These are phyloP conservation scores for Scyliorhinus canicula DNA, from an alignment of 2,797 vertebrate genomes.

Conservation along the genomic window DNA sequence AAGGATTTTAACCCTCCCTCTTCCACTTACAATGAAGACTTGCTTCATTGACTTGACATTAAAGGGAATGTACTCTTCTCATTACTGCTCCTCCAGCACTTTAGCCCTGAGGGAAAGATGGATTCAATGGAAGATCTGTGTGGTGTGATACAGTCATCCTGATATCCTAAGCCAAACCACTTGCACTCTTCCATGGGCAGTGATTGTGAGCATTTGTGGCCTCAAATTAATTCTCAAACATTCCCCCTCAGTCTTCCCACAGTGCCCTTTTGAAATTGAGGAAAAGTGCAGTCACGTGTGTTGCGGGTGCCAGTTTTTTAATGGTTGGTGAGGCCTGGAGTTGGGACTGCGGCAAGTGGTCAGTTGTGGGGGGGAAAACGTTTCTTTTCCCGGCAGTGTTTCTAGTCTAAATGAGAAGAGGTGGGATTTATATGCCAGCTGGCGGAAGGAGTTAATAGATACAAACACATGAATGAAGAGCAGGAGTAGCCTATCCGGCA, in stretches of 20 bases:
- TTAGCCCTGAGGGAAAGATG: too few relatives aligned
- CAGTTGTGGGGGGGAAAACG: not conserved
- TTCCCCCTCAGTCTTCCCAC: not conserved
- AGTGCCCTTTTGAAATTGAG: not conserved
- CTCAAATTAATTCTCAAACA: not conserved
- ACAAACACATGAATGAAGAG: not conserved
- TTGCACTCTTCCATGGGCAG: not conserved
- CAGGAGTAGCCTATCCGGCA: too few relatives aligned
- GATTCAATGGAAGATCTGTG: not conserved
- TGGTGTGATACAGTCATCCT: not conserved
- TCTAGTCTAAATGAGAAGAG: not conserved
- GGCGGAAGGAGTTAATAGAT: not conserved
- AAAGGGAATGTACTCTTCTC: not conserved
- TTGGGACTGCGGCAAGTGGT: not conserved
- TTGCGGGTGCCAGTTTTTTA: not conserved
- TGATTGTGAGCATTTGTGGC: not conserved
- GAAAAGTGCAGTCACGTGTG: not conserved
- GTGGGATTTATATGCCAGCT: not conserved
- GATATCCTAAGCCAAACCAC: not conserved
- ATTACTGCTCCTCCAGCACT: not conserved
- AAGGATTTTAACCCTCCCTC: not conserved
- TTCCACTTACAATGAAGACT: not conserved
- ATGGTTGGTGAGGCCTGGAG: not conserved
- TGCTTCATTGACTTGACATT: not conserved
- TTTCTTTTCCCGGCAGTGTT: not conserved